Evolutionary conservation across 2,113 vertebrate genomes (phyloP), one percentile per base, ranked within the genome.

Genomic region (Malurus melanocephalus): DNA sequence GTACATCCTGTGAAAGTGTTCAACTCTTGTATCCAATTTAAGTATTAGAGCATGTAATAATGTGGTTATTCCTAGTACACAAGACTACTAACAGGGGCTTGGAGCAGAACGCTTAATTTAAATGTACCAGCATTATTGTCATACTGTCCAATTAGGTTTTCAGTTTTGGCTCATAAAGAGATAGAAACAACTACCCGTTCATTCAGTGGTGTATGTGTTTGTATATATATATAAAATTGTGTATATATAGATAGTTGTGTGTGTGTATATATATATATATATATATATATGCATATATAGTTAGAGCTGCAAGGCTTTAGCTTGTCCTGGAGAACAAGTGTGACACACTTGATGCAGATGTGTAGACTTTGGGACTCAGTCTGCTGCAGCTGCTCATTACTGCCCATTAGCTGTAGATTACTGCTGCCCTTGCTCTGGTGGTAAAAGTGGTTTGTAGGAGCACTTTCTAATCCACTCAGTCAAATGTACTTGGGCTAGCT

Each of bases 141-240:
- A 20, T 4, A 2, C 13, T 15, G 4, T 11, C 52, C 11, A 33
- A 16, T 83, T 80, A 83, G 55, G 30, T 66, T 92, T 89, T 60
- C 85, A 3, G 26, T 87, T 91, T 16, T 33, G 52, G 17, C 45
- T 80, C 22, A 21, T 71, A 30, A 87, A 65, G 46, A 51, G 55
- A 8, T 10, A 35, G 43, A 49, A 75, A 16, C 51, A 80, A 2
- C 32, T 82, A n/a, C 17, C 16, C 15, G 23, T 62, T 91, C 9
- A 8, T 30, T 49, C 23, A 26, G 32, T 67, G 33, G 26, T 13
- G 8, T 2, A 2, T 0, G 0, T 59, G 23, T 35, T 2, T 65
- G 2, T 43, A 8, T n/a, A 17, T 32, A 2, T 71, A 3, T 38
- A 11, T 19, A 10, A 74, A 56, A 20, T 30, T 24, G 7, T 61